A percentile compares a stretch with the other conserved stretches of the same genome.
phyloP scores from a whole-genome alignment of 2,888 invertebrate species.

The Drosophila buzzatii region DNA sequence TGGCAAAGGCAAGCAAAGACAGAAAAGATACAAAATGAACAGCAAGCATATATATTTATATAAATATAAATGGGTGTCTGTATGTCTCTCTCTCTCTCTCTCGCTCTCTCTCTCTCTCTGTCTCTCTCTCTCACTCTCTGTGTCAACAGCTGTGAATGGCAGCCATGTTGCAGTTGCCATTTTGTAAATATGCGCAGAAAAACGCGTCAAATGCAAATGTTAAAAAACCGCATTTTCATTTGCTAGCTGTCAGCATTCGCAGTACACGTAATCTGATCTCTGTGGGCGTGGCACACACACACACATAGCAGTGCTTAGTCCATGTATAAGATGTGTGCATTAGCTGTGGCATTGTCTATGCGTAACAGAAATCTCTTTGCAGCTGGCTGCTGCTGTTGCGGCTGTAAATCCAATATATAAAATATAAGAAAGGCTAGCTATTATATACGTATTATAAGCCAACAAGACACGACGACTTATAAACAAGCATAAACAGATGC shows the following conservation, averaged over 20 bases:
- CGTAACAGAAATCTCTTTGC: slow-evolving; percentile 19
- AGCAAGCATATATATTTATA: neutral
- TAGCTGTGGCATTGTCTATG: slow-evolving; percentile 44
- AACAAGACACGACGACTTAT: slow-evolving; percentile 26
- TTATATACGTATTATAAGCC: slow-evolving; percentile 41
- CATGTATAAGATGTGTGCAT: slow-evolving; percentile 39
- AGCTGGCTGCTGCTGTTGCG: slow-evolving; percentile 5
- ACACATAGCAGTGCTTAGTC: neutral
- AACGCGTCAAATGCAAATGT: slow-evolving; percentile 73
- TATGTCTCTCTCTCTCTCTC: neutral
- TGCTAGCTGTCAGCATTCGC: slow-evolving; percentile 66
- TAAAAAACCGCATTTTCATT: slow-evolving; percentile 76
- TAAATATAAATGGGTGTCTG: neutral
- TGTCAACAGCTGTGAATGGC: slow-evolving; percentile 69
- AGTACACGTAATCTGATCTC: slow-evolving; percentile 45
- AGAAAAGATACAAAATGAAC: neutral
- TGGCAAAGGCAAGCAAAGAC: neutral
- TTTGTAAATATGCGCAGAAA: slow-evolving; percentile 62
- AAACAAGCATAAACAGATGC: slow-evolving; percentile 31
- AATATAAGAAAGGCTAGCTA: slow-evolving; percentile 23
- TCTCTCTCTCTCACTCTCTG: neutral
- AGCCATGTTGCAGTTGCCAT: slow-evolving; percentile 74
- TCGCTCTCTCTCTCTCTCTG: neutral
- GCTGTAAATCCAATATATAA: slow-evolving; percentile 47
- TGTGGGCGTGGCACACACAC: slow-evolving; percentile 19